phyloP scores from a whole-genome alignment of 2,113 vertebrate species.

The Shinisaurus crocodilurus region DNA sequence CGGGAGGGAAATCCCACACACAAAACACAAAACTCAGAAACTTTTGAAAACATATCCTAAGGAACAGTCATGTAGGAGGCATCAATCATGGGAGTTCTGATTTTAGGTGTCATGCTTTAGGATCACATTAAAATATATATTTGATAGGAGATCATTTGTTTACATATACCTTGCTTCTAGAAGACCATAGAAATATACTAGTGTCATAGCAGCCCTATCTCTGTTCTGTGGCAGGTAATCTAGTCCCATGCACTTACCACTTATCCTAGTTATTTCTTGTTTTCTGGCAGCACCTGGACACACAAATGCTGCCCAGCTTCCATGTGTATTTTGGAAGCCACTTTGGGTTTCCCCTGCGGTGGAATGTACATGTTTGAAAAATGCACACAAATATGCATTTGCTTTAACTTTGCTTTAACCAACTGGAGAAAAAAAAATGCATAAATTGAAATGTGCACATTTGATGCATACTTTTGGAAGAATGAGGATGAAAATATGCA shows the following conservation, averaged over 20 bases:
- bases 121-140: not conserved
- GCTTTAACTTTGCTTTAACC: no score
- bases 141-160: not conserved
- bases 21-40: conserved; percentile 10
- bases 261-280: not conserved
- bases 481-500: no score
- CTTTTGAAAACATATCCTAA: not conserved
- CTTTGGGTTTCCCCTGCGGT: no score
- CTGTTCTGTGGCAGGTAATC: not conserved
- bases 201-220: not conserved
- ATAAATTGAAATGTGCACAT: no score
- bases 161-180: not conserved
- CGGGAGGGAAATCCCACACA: not conserved
- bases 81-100: fast-evolving
- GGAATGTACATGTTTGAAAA: no score
- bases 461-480: no score
- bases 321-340: no score
- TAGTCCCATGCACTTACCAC: not conserved
- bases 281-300: not conserved
- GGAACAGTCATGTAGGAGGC: not conserved
- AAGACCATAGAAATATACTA: not conserved
- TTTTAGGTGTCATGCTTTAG: not conserved
- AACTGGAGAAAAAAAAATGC: no score
- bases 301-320: not conserved
- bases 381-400: no score